Evolutionary conservation across 1,140 invertebrate species (phyloP).

Genomic region (Scaptodrosophila lebanonensis): DNA sequence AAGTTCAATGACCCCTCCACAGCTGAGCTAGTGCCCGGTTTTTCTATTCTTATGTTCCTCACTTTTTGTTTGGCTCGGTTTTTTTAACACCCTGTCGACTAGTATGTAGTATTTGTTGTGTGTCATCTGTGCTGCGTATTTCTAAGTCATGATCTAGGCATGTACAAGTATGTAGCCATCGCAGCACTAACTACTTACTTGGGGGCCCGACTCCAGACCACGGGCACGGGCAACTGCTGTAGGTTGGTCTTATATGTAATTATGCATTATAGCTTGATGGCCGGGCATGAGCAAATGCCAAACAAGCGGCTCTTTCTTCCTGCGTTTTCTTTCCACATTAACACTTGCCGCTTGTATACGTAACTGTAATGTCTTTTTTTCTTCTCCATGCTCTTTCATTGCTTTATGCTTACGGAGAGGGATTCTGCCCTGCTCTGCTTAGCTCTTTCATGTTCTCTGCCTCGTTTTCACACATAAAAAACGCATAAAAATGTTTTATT

Average conservation of each 20-base stretch:
- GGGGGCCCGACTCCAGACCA: neutral
- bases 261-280: constrained; percentile 64
- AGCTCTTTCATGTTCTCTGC: constrained; percentile 42
- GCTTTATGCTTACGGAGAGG: constrained; percentile 10
- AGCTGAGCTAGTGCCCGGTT: constrained; percentile 46
- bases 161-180: no score
- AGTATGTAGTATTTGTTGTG: constrained; percentile 47
- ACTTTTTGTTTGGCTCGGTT: constrained; percentile 51
- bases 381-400: constrained; percentile 34
- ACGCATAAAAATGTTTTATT: constrained; percentile 60
- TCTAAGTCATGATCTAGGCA: constrained; percentile 48
- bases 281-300: no score
- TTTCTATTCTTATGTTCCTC: constrained; percentile 46
- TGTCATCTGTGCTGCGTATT: constrained; percentile 38
- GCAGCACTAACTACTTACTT: constrained; percentile 16
- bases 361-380: constrained; percentile 41
- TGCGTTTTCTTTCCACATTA: constrained; percentile 14
- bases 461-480: constrained; percentile 72
- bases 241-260: constrained; percentile 39
- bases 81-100: constrained; percentile 26
- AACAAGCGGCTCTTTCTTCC: constrained; percentile 2
- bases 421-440: constrained; percentile 5
- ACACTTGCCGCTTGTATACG: constrained; percentile 47
- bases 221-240: neutral
- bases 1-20: constrained; percentile 51